Base-by-base conservation (phyloP, 1,140 invertebrate genomes). In the Helicoverpa zea region DNA sequence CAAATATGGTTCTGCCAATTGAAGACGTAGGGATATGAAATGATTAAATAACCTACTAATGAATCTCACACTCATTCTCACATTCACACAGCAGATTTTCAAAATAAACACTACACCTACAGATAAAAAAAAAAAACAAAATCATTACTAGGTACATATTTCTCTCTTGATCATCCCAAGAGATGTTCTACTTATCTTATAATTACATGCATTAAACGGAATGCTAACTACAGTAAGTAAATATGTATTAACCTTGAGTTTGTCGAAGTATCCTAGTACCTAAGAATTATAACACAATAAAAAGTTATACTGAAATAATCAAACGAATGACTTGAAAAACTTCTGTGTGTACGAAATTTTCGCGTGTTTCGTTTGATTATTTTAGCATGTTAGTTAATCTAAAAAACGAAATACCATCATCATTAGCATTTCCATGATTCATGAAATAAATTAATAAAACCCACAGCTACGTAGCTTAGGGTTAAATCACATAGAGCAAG, bases 41-140 rank as follows among this genome's bases (percentile, higher is more conserved):
- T 77, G 61, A 30, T 63, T 76, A 52, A 29, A 4, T 23, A 56
- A n/a, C 5, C 13, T 52, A 76, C 23, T 76, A 52, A 77, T 77
- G 61, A 63, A 9, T n/a, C 59, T 54, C 14, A 18, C 43, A 35
- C 30, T 10, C 75, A 52, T 16, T 16, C 61, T 54, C 49, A n/a
- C 18, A 47, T 10, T 16, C 23, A 54, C 10, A 23, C 23, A 2
- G 23, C 23, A 23, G 23, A 23, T 23, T 23, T 23, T 23, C 23
- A 23, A 23, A 23, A 23, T 23, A 23, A 23, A 23, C 23, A 18
- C 16, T 68, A 68, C 16, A 49, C 3, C 35, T 49, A 68, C 14
- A 16, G 3, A 43, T 9, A 47, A 47, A 47, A 16, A 47, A 47
- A 47, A 16, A 68, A 35, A 7, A 16, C 61, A 13, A 43, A 43